A percentile compares a stretch with the other conserved stretches of the same genome.
Conservation (phyloP, 1,140 invertebrate species). For the Drosophila truncata region DNA sequence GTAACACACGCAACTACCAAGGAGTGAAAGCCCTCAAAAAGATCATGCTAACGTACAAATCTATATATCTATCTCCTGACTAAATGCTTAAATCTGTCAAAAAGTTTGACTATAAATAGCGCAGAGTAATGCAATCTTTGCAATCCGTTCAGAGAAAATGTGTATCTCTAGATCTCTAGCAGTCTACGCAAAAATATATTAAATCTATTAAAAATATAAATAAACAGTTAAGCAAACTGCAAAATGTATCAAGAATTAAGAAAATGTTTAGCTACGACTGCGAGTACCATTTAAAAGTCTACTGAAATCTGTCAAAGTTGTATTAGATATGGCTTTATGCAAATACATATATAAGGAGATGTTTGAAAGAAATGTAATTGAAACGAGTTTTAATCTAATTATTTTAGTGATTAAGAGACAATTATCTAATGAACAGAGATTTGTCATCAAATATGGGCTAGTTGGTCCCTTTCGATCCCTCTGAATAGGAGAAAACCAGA, state of each 20-base stretch:
- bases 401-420: too few relatives aligned
- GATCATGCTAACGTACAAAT: conserved; percentile 32
- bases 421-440: not conserved
- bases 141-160: conserved; percentile 16
- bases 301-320: conserved; percentile 15
- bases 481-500: conserved; percentile 15
- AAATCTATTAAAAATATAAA: conserved; percentile 3
- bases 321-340: conserved; percentile 29
- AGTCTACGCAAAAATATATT: conserved; percentile 1
- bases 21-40: conserved; percentile 9
- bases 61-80: conserved; percentile 11
- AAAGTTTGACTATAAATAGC: conserved; percentile 32
- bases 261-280: conserved; percentile 14
- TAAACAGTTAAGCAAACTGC: conserved; percentile 7
- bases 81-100: conserved; percentile 21
- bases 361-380: conserved; percentile 3
- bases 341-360: conserved; percentile 37
- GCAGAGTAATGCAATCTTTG: conserved; percentile 14
- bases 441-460: not conserved
- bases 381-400: not conserved
- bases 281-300: conserved; percentile 12
- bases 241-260: not conserved
- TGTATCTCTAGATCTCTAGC: conserved; percentile 30
- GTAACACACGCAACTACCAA: conserved; percentile 38
- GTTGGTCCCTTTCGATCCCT: not conserved